phyloP scores from a whole-genome alignment of 1,140 invertebrate genomes.

The Drosophila tani region DNA sequence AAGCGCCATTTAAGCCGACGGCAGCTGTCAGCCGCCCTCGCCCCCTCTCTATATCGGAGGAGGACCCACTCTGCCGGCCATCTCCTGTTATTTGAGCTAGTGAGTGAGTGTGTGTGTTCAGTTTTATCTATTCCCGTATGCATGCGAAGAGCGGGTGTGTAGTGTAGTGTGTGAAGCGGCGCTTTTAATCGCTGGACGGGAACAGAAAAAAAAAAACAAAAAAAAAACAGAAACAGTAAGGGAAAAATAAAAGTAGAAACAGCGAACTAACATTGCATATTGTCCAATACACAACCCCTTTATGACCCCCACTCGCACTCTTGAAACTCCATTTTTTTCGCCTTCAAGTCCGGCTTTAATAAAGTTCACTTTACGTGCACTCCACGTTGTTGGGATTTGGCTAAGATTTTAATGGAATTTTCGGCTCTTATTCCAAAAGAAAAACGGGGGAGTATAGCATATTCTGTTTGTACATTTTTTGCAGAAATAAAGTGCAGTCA shows the following conservation, averaged over 20 bases:
- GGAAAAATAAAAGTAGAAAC: conserved; percentile 17
- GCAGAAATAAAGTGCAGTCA: too few relatives aligned
- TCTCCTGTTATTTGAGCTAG: conserved; percentile 1
- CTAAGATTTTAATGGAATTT: conserved; percentile 19
- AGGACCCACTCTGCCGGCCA: not conserved
- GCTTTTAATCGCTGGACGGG: conserved; percentile 63
- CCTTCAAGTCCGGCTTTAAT: conserved; percentile 18
- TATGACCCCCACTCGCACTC: conserved; percentile 11
- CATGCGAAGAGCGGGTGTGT: not conserved
- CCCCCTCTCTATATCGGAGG: not conserved
- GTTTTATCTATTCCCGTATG: conserved; percentile 41
- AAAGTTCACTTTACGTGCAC: conserved; percentile 16
- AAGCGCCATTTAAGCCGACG: conserved; percentile 61
- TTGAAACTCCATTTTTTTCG: not conserved
- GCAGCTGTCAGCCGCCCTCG: conserved; percentile 48
- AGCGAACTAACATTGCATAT: conserved; percentile 45
- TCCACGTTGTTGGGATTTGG: conserved; percentile 10
- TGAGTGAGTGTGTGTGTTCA: conserved; percentile 12
- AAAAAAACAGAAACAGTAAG: not conserved
- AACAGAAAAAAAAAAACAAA: conserved; percentile 7
- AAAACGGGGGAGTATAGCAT: too few relatives aligned
- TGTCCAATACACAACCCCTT: conserved; percentile 39
- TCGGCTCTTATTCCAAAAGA: not conserved
- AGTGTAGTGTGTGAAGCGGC: conserved; percentile 22
- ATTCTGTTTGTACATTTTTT: too few relatives aligned